phyloP scores from a whole-genome alignment of 2,888 invertebrate species.

The Pandemis corylana region DNA sequence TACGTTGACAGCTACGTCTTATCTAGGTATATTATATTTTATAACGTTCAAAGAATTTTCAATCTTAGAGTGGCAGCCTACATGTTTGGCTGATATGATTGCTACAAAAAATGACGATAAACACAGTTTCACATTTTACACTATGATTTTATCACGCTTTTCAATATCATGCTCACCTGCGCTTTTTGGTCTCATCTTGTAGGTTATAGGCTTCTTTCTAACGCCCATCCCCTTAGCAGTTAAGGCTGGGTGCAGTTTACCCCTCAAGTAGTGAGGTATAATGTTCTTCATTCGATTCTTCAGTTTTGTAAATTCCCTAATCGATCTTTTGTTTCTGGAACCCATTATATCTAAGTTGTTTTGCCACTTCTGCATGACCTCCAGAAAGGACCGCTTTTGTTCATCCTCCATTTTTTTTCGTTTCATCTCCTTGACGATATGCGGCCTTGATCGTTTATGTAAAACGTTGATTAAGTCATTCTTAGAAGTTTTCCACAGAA shows the following conservation, averaged over 20 bases:
- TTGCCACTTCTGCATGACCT: slow-evolving; percentile 68
- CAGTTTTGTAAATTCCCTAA: slow-evolving; percentile 46
- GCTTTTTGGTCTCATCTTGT: slow-evolving; percentile 25
- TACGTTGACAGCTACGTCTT: too few relatives aligned
- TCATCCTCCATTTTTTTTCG: slow-evolving; percentile 58
- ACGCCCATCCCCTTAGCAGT: slow-evolving; percentile 41
- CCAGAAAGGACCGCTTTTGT: slow-evolving; percentile 52
- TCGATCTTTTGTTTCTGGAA: slow-evolving; percentile 56
- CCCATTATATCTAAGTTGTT: slow-evolving; percentile 53
- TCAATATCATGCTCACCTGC: neutral
- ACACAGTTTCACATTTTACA: too few relatives aligned
- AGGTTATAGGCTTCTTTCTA: slow-evolving; percentile 44
- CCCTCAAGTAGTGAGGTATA: slow-evolving; percentile 66
- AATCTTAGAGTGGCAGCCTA: too few relatives aligned
- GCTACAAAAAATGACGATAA: too few relatives aligned
- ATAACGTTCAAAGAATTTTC: too few relatives aligned
- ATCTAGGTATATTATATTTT: too few relatives aligned
- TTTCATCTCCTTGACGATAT: slow-evolving; percentile 58
- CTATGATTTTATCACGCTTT: neutral
- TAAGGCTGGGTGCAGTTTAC: slow-evolving; percentile 61
- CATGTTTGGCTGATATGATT: too few relatives aligned
- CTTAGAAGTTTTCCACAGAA: slow-evolving; percentile 60
- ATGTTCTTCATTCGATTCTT: slow-evolving; percentile 64
- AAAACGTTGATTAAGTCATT: slow-evolving; percentile 57
- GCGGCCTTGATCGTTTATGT: slow-evolving; percentile 55